Conservation (phyloP, 2,113 vertebrate genomes). For the Semicossyphus pulcher region DNA sequence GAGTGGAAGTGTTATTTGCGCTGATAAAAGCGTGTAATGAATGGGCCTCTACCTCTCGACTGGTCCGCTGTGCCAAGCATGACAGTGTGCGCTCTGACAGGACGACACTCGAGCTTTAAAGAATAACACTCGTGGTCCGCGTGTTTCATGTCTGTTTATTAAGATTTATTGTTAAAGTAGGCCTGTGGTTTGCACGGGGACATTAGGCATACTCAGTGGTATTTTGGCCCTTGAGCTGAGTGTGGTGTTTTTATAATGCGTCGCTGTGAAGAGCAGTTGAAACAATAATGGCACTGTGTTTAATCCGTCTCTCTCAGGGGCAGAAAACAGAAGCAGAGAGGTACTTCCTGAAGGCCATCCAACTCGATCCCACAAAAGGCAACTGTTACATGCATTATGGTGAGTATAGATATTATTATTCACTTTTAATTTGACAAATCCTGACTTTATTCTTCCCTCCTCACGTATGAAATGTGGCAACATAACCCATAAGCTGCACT, state of each 20-base stretch:
- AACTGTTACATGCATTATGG: conserved; percentile 99
- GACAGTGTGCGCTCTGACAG: conserved; percentile 52
- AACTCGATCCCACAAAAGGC: conserved; percentile 96
- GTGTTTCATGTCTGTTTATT: conserved; percentile 65
- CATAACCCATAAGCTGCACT: neutral
- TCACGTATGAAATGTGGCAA: conserved; percentile 15
- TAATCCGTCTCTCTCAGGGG: conserved; percentile 85
- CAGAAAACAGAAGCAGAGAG: conserved; percentile 95
- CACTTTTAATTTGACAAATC: conserved; percentile 13
- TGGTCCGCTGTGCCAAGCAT: conserved; percentile 28
- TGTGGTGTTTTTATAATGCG: conserved; percentile 59
- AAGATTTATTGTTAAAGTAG: conserved; percentile 68
- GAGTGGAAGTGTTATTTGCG: conserved; percentile 63
- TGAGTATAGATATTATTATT: conserved; percentile 74
- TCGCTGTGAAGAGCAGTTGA: conserved; percentile 45
- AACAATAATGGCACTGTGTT: conserved; percentile 60
- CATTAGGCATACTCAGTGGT: conserved; percentile 48
- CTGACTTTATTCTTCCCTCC: conserved; percentile 23
- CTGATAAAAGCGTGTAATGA: conserved; percentile 72
- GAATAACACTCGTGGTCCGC: conserved; percentile 40
- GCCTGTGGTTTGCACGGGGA: conserved; percentile 59
- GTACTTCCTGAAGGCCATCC: conserved; percentile 96
- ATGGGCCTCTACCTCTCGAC: conserved; percentile 24
- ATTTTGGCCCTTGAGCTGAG: conserved; percentile 45
- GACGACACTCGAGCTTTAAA: conserved; percentile 58